These are phyloP conservation scores for Balearica regulorum DNA, from an alignment of 2,797 vertebrate species.

Conservation along the genomic window DNA sequence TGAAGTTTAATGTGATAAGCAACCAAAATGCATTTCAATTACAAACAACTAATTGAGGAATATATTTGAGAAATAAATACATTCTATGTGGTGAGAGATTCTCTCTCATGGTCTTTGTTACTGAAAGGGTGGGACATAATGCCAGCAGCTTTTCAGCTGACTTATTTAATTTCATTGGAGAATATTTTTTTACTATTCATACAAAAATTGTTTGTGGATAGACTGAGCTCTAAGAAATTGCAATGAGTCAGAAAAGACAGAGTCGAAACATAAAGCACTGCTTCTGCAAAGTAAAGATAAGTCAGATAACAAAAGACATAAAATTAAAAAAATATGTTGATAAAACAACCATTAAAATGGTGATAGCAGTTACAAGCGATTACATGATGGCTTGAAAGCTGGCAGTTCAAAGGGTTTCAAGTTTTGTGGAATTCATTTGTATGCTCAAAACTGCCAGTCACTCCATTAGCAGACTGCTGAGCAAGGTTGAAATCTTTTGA, in stretches of 20 bases:
- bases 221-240: neutral
- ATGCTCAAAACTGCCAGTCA: neutral
- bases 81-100: neutral
- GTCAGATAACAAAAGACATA: neutral
- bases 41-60: neutral
- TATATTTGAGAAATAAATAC: neutral
- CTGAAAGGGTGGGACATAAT: neutral
- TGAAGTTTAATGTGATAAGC: neutral
- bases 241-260: neutral
- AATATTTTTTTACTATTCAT: neutral
- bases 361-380: neutral
- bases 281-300: neutral
- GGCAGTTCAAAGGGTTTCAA: neutral
- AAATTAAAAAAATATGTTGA: neutral
- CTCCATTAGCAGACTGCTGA: neutral
- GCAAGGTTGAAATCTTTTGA: neutral
- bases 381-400: neutral
- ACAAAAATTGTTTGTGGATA: neutral
- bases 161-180: neutral
- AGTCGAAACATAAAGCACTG: neutral
- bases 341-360: neutral
- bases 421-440: neutral
- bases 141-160: neutral
- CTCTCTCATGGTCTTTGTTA: neutral
- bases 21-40: neutral